Base-by-base conservation (phyloP, 1,140 invertebrate species). In the Polyergus mexicanus region DNA sequence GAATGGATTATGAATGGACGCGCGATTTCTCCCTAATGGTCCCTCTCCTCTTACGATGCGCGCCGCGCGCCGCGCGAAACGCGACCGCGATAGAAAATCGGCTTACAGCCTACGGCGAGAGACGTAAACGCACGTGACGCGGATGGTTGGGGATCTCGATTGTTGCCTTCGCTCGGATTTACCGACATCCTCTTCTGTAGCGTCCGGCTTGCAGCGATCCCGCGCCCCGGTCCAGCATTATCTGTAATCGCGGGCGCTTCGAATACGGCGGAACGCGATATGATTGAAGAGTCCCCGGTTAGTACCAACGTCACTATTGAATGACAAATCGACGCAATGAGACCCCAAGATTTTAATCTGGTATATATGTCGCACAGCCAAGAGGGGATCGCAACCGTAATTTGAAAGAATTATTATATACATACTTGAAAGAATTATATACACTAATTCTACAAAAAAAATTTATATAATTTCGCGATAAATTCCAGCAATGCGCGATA, bases 1-100 rank as follows among this genome's bases (percentile, higher is more conserved):
- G 89, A 90, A 90, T 90, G 89, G 89, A 90, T 90, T 90, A 90
- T 88, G 89, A 90, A 90, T 86, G 88, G 66, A 78, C 66, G 76
- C 51, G 71, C 47, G 47, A 51, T 60, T 56, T 10, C 77, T 60
- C 56, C 56, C 16, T 76, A 84, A 68, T 44, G 51, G 35, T 25
- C 66, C 35, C 75, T 41, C 66, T 28, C 75, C 71, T 56, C 28
- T 81, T 75, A 35, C 35, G 16, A 54, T 54, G 69, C 51, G 51
- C 35, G 60, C 71, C 62, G 69, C 51, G 51, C 35, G 60, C 71
- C 62, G 60, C 75, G 62, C 63, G 62, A 44, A 47, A 81, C 56
- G 66, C 51, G 76, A 32, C 62, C 81, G 32, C 72, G 25, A 71
- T 81, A 60, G 76, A 83, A 81, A 86, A 86, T 86, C 76, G 63